Evolutionary conservation across 2,888 invertebrate genomes (phyloP).

Genomic region (Polydrusus pterygomalis): DNA sequence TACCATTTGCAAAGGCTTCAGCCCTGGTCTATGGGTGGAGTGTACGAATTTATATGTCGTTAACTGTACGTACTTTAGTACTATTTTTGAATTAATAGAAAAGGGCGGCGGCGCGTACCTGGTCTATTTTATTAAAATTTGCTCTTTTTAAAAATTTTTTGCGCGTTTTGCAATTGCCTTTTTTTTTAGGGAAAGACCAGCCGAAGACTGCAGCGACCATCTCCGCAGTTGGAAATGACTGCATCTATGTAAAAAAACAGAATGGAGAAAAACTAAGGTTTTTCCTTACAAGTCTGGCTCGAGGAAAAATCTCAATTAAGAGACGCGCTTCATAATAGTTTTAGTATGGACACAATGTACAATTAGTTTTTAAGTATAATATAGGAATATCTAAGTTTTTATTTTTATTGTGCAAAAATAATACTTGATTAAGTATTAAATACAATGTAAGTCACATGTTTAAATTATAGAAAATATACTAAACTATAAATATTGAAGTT

Average conservation of each 20-base stretch:
- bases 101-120: too few relatives aligned
- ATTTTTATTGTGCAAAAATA: not conserved
- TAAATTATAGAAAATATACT: too few relatives aligned
- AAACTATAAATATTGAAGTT: too few relatives aligned
- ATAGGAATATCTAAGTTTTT: not conserved
- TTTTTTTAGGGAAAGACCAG: slow-evolving; percentile 85
- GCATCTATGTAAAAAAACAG: slow-evolving; percentile 94
- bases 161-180: not conserved
- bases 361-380: slow-evolving; percentile 1
- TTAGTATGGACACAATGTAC: too few relatives aligned
- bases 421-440: not conserved
- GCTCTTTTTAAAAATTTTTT: not conserved
- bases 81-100: too few relatives aligned
- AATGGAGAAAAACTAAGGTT: slow-evolving; percentile 89
- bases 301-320: slow-evolving; percentile 92
- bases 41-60: too few relatives aligned
- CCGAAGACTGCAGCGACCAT: slow-evolving; percentile 92
- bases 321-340: slow-evolving; percentile 82
- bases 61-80: too few relatives aligned
- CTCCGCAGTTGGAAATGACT: slow-evolving; percentile 92
- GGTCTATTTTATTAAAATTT: too few relatives aligned
- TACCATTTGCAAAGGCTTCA: too few relatives aligned
- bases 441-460: too few relatives aligned
- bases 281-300: slow-evolving; percentile 87
- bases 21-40: too few relatives aligned